phyloP scores from a whole-genome alignment of 92 coral and sea anemone species.

The Nematostella vectensis region DNA sequence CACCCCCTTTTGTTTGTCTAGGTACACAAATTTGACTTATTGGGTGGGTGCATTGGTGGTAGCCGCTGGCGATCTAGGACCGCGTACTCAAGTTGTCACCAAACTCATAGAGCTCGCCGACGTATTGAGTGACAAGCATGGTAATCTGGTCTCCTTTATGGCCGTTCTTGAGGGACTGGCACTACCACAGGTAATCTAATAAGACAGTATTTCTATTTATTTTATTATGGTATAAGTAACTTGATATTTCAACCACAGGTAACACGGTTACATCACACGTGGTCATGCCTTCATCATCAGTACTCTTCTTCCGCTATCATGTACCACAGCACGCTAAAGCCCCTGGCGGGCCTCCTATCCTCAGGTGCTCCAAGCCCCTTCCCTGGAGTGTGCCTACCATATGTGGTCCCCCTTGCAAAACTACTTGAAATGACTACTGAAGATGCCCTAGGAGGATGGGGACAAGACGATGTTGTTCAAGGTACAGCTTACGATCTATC shows the following conservation, averaged over 20 bases:
- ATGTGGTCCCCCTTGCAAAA: constrained; percentile 71
- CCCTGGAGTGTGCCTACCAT: constrained; percentile 95
- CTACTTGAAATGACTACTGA: constrained; percentile 76
- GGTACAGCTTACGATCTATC: no score
- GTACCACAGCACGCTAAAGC: constrained; percentile 87
- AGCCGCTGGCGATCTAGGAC: constrained; percentile 74
- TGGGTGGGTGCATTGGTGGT: constrained; percentile 90
- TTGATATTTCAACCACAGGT: constrained; percentile 50
- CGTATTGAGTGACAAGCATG: constrained; percentile 74
- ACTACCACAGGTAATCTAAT: constrained; percentile 57
- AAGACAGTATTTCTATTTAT: neutral
- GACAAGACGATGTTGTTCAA: constrained; percentile 45
- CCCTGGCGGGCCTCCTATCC: constrained; percentile 76
- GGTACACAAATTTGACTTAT: constrained; percentile 55
- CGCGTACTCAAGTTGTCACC: constrained; percentile 60
- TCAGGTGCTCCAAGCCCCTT: constrained; percentile 98
- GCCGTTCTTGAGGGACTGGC: constrained; percentile 96
- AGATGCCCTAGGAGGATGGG: constrained; percentile 55
- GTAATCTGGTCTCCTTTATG: constrained; percentile 93
- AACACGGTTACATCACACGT: constrained; percentile 84
- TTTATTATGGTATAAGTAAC: no score
- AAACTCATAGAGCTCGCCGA: constrained; percentile 90
- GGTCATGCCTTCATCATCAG: constrained; percentile 91
- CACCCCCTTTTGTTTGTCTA: constrained; percentile 13
- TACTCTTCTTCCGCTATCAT: constrained; percentile 76